Evolutionary conservation across 2,113 vertebrate genomes (phyloP), one percentile per base, ranked within the genome.

Genomic region (Sinocyclocheilus maitianheensis): DNA sequence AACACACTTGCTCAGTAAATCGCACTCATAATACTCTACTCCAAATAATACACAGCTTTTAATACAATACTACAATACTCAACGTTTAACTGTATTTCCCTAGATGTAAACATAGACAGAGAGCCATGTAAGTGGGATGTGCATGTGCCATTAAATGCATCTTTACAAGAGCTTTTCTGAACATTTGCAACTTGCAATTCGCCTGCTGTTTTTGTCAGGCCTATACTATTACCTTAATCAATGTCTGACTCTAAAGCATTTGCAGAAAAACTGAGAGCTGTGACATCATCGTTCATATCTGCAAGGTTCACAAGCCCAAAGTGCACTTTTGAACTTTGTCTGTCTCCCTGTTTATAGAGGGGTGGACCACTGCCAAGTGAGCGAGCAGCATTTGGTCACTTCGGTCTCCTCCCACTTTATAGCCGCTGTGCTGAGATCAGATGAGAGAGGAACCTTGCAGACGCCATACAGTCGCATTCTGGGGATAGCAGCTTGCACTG

Each of bases 401-500:
- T 90, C 75, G 84, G 85, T 89, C 26, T 86, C 86, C 77, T 51
- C 69, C 72, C 79, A 55, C 81, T 18, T 75, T 71, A 80, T 43
- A 48, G 18, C 74, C 72, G 48, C 67, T 77, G 62, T 75, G 72
- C 72, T 87, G 82, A 67, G 85, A 85, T 86, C 84, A 93, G 93
- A 94, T 93, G 93, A 94, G 91, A 94, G 93, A 90, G 90, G 90
- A 93, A 91, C 84, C 92, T 63, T 88, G 90, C 93, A 91, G 95
- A 94, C 94, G 95, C 94, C 95, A 94, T 90, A 85, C 90, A 93
- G 95, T 95, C 95, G 94, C 95, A 95, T 96, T 95, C 95, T 95
- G 91, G 89, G 90, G 93, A 96, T 95, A 89, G 93, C 93, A 93
- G 92, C 88, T 72, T 89, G 88, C 74, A 65, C 80, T 63, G 89